Evolutionary conservation across 37 sponge, comb jelly and placozoan species (phyloP), one percentile per base, ranked within the genome.

Genomic region (Ianthella basta): DNA sequence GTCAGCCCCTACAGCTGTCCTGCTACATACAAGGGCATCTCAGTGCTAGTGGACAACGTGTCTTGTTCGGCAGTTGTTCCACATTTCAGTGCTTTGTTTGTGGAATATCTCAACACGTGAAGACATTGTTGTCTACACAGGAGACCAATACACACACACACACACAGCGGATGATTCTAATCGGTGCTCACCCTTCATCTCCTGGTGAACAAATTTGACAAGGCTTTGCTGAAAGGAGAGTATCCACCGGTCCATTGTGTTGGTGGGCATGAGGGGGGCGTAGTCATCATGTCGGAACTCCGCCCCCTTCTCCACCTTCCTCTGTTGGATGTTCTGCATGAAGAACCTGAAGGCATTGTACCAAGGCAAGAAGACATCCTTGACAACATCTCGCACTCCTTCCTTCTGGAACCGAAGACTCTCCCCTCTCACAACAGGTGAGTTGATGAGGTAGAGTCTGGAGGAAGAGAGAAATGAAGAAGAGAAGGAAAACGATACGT

Each of bases 361-460:
- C 99, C 99, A 98, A 15, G 99, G 99, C 35, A 98, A 86, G 56
- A 98, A 92, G 36, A 98, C 99, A 57, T 98, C 99, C 87, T 98
- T 98, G 30, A 98, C 75, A 19, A 98, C 89, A 55, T 96, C 97
- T 82, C 90, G 94, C 20, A 98, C 99, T 44, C 99, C 99, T 34
- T 63, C 82, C 82, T 94, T 97, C 72, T 96, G 88, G 90, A 98
- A 98, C 60, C 86, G 82, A 24, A 98, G 88, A 15, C 88, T 91
- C 75, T 98, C 99, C 61, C 91, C 99, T 36, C 99, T 79, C 64
- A 98, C 99, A 35, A 94, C 97, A 15, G 99, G 97, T 0, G 99
- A 98, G 83, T 96, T 94, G 44, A 98, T 90, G 27, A 98, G 90
- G 37, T 98, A 98, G 50, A 98, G 87, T 40, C 98, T 89, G 24